phyloP scores from a whole-genome alignment of 2,113 vertebrate species.

The Pelodiscus sinensis region DNA sequence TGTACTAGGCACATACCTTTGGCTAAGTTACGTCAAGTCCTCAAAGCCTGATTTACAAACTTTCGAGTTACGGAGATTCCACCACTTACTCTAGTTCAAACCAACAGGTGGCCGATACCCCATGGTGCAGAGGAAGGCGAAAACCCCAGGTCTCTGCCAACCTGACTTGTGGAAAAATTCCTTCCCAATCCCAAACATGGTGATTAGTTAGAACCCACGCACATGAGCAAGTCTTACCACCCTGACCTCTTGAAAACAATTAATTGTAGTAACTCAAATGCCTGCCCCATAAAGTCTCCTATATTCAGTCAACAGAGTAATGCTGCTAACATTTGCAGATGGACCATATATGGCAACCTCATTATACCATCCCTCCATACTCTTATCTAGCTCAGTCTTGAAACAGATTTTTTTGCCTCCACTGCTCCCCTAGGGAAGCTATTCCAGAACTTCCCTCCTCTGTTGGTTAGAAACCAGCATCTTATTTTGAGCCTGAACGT shows the following conservation, averaged over 20 bases:
- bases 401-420: neutral
- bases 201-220: neutral
- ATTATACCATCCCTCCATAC: neutral
- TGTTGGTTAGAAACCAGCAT: neutral
- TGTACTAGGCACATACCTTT: too few relatives aligned
- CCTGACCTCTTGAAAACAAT: neutral
- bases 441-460: neutral
- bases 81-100: neutral
- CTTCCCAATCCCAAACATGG: too few relatives aligned
- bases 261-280: neutral
- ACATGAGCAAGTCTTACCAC: neutral
- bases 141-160: neutral
- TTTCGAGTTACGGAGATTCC: neutral
- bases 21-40: neutral
- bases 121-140: neutral
- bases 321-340: neutral
- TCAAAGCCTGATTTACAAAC: neutral
- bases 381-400: neutral
- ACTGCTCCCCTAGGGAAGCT: neutral
- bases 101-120: neutral
- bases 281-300: neutral
- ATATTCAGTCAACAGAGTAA: neutral
- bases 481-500: neutral
- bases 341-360: neutral
- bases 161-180: neutral